A percentile compares a stretch with the other conserved stretches of the same genome.
phyloP scores from a whole-genome alignment of 2,113 vertebrate species.

The Hyperoodon ampullatus region DNA sequence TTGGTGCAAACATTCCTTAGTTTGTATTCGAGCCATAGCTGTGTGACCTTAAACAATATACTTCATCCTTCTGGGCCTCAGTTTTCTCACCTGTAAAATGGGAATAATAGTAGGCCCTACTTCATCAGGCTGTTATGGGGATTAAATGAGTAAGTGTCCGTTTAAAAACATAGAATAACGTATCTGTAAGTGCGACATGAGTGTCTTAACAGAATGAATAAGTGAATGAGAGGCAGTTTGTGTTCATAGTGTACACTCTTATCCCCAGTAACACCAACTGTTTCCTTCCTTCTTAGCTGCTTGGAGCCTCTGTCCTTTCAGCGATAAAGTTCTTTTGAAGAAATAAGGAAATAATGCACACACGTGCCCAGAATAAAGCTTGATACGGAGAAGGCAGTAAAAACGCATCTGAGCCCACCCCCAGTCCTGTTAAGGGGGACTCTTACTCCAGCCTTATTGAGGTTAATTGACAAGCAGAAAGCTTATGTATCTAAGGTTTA shows the following conservation, averaged over 20 bases:
- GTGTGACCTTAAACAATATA: not conserved
- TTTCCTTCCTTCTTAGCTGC: not conserved
- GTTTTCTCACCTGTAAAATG: not conserved
- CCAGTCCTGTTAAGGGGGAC: fast-evolving
- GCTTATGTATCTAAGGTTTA: not conserved
- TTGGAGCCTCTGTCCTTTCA: not conserved
- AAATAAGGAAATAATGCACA: not conserved
- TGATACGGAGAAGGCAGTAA: not conserved
- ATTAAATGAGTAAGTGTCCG: not conserved
- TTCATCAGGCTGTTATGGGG: not conserved
- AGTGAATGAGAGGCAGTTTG: not conserved
- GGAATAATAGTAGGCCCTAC: too few relatives aligned
- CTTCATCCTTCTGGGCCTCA: not conserved
- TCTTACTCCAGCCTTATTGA: not conserved
- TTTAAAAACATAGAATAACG: not conserved
- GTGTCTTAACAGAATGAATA: too few relatives aligned
- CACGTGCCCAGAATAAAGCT: fast-evolving
- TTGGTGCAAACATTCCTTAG: not conserved
- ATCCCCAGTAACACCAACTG: not conserved
- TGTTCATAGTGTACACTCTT: not conserved
- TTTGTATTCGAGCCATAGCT: not conserved
- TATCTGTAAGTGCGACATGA: not conserved
- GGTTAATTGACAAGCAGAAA: not conserved
- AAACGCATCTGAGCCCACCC: not conserved
- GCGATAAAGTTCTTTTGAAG: not conserved